A percentile compares a stretch with the other conserved stretches of the same genome.
phyloP scores from a whole-genome alignment of 2,113 vertebrate species.

The Dromas ardeola region DNA sequence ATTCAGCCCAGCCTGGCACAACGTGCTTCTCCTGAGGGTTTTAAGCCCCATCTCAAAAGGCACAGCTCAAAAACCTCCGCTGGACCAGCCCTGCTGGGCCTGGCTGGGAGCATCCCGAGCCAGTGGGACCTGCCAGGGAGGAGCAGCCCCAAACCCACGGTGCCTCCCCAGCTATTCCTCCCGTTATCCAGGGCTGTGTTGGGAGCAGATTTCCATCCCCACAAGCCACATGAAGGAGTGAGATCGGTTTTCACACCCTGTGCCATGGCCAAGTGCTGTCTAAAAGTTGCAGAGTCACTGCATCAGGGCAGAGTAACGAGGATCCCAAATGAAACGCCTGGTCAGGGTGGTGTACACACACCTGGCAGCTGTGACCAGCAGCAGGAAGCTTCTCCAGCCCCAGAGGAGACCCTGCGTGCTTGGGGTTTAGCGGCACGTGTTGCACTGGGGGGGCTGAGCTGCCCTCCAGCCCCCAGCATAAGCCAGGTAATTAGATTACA shows the following conservation, averaged over 20 bases:
- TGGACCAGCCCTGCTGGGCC: background rate
- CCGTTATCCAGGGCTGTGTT: background rate
- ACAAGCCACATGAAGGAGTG: background rate
- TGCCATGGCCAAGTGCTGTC: background rate
- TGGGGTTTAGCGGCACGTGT: background rate
- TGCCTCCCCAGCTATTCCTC: background rate
- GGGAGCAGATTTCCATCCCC: background rate
- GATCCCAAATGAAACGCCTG: background rate
- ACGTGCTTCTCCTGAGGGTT: background rate
- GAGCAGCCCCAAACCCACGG: background rate
- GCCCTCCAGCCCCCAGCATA: background rate
- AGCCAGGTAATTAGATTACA: constrained; percentile 46
- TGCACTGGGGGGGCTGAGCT: background rate
- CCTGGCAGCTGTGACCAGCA: background rate
- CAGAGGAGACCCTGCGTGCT: background rate
- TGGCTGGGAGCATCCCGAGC: background rate
- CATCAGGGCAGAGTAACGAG: background rate
- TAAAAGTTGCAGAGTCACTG: background rate
- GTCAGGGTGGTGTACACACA: background rate
- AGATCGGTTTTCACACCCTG: background rate
- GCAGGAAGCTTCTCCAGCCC: background rate
- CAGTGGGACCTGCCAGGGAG: background rate
- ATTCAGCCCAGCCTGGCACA: background rate
- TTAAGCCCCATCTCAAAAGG: background rate
- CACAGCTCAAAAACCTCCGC: background rate